Base-by-base conservation (phyloP, 2,888 invertebrate genomes). In the Tetheella fluctuosa region DNA sequence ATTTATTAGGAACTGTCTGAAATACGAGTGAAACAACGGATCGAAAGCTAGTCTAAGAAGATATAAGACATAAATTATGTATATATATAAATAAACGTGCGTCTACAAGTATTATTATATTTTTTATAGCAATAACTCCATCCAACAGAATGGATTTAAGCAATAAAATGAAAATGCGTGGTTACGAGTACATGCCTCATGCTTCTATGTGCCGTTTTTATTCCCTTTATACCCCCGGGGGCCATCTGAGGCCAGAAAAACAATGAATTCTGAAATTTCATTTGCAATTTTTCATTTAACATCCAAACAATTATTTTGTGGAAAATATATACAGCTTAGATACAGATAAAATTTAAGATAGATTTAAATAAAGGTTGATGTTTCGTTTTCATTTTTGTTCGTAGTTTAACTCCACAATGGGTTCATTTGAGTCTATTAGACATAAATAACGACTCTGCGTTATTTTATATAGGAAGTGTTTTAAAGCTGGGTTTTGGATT, bases 281-380 rank as follows among this genome's bases (percentile, higher is more conserved):
- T 83, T 82, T 79, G 80, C 81, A 79, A 83, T 84, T 84, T 84
- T 83, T 84, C 83, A 84, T 84, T 80, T 81, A 77, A 74, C 76
- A 77, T 76, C 78, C 76, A 74, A 80, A 83, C 77, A 81, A 82
- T 79, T 77, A 81, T 73, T 65, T 71, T 59, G 64, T 61, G 66
- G 65, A 77, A 72, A 69, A 75, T 76, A 69, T 70, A 69, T 73
- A n/a, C n/a, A n/a, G n/a, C n/a, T n/a, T n/a, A n/a, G n/a, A 66
- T 71, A 55, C 17, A 67, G 74, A 73, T 68, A 66, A 61, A 68
- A 64, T 66, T 73, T 74, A 71, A 72, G 66, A 66, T 72, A 70
- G 68, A n/a, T 20, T 74, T 72, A 72, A 71, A 76, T n/a, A 72
- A 72, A 63, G 70, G 77, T 57, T 23, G 53, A 65, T 68, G 71